These are phyloP conservation scores for Amblyopsis hoosieri DNA, from an alignment of 2,797 vertebrate genomes.

Conservation along the genomic window DNA sequence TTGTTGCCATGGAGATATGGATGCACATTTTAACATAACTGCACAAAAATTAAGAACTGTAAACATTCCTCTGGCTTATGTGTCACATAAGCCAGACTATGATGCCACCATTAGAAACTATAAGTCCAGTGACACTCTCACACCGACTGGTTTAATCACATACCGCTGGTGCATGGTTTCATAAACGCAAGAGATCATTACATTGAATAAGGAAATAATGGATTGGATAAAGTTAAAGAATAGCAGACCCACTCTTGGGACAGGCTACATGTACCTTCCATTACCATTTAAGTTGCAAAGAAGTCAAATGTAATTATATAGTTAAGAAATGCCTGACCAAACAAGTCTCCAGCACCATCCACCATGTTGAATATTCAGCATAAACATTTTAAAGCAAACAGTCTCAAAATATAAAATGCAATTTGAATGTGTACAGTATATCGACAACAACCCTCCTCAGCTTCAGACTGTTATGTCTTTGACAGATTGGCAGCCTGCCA, in stretches of 20 bases:
- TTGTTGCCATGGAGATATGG: slow-evolving; percentile 35
- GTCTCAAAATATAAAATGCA: too few species aligned
- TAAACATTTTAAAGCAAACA: too few species aligned
- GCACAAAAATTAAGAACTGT: slow-evolving; percentile 56
- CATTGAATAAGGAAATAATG: slow-evolving; percentile 4
- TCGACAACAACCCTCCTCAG: too few species aligned
- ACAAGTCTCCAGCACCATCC: too few species aligned
- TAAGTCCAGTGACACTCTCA: slow-evolving; percentile 17
- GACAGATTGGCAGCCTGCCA: too few species aligned
- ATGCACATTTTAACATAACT: slow-evolving; percentile 28
- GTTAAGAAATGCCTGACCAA: too few species aligned
- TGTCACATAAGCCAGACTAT: slow-evolving; percentile 4
- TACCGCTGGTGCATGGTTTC: slow-evolving; percentile 2
- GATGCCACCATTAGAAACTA: slow-evolving; percentile 12
- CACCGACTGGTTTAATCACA: slow-evolving; percentile 23
- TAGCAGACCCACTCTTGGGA: neutral
- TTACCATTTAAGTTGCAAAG: too few species aligned
- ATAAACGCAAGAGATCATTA: neutral
- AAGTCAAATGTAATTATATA: too few species aligned
- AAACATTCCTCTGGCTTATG: slow-evolving; percentile 40
- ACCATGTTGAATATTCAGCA: too few species aligned
- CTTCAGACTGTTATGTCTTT: too few species aligned
- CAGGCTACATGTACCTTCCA: slow-evolving; percentile 8
- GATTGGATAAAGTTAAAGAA: neutral
- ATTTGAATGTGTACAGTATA: too few species aligned